Percentiles rank a stretch among this genome's conserved stretches.
phyloP scores from a whole-genome alignment of 2,113 vertebrate species.

The Rana temporaria region DNA sequence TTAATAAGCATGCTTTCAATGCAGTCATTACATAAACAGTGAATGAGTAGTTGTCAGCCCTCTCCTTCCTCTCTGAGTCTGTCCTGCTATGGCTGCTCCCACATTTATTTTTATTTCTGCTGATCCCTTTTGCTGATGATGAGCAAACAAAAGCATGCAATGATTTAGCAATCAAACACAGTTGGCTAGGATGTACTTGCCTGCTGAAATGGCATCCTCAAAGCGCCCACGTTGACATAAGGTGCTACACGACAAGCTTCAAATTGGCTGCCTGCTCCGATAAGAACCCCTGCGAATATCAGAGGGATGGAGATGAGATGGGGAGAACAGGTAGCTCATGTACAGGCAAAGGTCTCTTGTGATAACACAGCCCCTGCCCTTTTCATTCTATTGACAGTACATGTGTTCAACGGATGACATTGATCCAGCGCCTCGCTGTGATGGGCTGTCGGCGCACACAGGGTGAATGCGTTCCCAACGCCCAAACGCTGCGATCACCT shows the following conservation, averaged over 20 bases:
- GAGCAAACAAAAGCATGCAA: neutral
- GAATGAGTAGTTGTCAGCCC: neutral
- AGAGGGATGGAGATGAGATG: constrained; percentile 37
- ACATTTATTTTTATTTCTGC: neutral
- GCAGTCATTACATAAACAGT: constrained; percentile 33
- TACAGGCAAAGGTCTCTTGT: neutral
- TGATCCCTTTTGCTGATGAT: neutral
- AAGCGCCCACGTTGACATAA: constrained; percentile 97
- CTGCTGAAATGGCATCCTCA: constrained; percentile 99
- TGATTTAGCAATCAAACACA: neutral
- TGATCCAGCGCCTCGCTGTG: neutral
- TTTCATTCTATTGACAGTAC: neutral
- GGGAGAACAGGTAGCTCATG: constrained; percentile 8
- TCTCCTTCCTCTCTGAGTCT: neutral
- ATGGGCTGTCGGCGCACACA: neutral
- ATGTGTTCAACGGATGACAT: constrained; percentile 16
- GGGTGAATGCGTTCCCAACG: neutral
- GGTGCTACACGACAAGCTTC: constrained; percentile 97
- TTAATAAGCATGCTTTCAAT: constrained; percentile 41
- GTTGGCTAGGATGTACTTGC: constrained; percentile 77
- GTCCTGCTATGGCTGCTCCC: neutral
- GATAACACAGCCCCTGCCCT: neutral
- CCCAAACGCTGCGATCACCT: too few relatives aligned
- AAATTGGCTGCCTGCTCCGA: constrained; percentile 96
- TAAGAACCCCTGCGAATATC: constrained; percentile 86